Base-by-base conservation (phyloP, 1,140 invertebrate species). In the Bombus waltoni region DNA sequence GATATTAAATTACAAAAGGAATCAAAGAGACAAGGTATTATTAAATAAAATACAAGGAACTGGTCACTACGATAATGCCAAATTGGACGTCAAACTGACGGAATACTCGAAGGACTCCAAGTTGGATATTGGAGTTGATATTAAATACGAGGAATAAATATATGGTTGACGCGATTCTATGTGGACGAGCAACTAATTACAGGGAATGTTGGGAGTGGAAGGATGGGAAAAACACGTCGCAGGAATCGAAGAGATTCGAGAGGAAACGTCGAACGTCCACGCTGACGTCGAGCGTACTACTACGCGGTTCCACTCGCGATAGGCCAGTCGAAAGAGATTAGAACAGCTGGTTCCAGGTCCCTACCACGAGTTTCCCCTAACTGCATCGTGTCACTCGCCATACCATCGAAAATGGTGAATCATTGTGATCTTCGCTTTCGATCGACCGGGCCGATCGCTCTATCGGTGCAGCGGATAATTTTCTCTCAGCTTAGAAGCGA, bases 311-410 rank as follows among this genome's bases (percentile, higher is more conserved):
- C 80, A 84, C 73, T 84, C 81, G 73, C 89, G 81, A 90, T 86
- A 83, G 80, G 81, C 81, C 71, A 53, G 73, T 83, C 81, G 87
- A 80, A 88, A 84, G 89, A 90, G 81, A 90, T 90, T 77, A 88
- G 88, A 88, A 90, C 89, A 88, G 87, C 72, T 88, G 87, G 81
- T 88, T 80, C 68, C 81, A 87, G 81, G 83, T 90, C 89, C 89
- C 89, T 90, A 90, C 89, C 89, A 90, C 81, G 78, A 75, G 78
- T 73, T 65, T 44, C 73, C 40, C 42, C 47, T 44, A 32, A 77
- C 53, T 15, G 5, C 22, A 47, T 13, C 40, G 22, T 72, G 76
- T 79, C 65, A 40, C 3, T 32, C 8, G 13, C 77, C n/a, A 77
- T 57, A 32, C 38, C 38, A 62, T 86, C 71, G 65, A 75, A 72